These are phyloP conservation scores for Acyrthosiphon pisum DNA, from an alignment of 1,140 invertebrate genomes.

Conservation along the genomic window DNA sequence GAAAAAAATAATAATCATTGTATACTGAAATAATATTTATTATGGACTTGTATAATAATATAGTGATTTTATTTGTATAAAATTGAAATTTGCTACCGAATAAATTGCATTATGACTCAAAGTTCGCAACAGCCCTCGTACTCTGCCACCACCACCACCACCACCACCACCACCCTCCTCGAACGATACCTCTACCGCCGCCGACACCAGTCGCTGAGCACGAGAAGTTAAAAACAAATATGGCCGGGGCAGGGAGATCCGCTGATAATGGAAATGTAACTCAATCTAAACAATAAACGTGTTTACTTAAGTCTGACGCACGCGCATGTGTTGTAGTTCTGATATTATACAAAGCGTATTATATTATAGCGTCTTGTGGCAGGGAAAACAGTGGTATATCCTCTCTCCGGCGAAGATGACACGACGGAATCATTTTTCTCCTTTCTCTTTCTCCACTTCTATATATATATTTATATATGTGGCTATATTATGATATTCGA, in stretches of 20 bases:
- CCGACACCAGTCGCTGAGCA: neutral
- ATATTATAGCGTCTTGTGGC: neutral
- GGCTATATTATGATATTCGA: neutral
- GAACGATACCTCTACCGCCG: neutral
- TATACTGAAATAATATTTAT: constrained; percentile 23
- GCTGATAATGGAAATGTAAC: constrained; percentile 44
- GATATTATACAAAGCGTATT: constrained; percentile 12
- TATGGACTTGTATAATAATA: constrained; percentile 21
- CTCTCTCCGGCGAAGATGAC: neutral
- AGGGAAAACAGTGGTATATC: neutral
- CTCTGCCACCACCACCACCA: neutral
- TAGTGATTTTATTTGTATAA: constrained; percentile 47
- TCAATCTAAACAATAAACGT: constrained; percentile 39
- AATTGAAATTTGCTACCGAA: constrained; percentile 32
- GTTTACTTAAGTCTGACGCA: constrained; percentile 35
- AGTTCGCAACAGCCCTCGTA: neutral
- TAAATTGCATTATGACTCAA: neutral
- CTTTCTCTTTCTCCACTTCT: neutral
- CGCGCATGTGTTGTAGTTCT: neutral
- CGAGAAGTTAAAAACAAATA: constrained; percentile 17
- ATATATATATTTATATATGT: no score
- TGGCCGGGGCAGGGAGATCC: neutral
- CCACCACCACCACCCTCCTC: no score
- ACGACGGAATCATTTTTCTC: neutral
- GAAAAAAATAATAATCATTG: constrained; percentile 25